Conservation (phyloP, 92 coral and sea anemone species). For the Bergia puertoricense region DNA sequence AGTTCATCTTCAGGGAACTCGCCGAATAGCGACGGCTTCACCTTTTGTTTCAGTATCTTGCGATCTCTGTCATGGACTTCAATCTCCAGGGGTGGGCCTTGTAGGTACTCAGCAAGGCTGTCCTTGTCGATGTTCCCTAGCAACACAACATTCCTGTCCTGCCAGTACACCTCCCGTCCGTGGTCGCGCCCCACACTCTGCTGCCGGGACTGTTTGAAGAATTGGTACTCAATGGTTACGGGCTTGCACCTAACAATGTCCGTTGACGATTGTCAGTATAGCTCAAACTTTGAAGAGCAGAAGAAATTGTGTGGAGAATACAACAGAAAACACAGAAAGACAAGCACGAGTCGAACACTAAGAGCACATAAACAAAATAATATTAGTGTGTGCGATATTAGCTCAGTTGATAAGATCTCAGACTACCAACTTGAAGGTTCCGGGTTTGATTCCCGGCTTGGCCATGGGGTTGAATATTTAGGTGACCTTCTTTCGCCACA, state of each 20-base stretch:
- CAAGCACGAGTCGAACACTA: background rate
- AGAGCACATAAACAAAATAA: no score
- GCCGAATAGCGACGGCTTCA: constrained; percentile 86
- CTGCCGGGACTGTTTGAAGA: constrained; percentile 81
- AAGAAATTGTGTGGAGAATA: background rate
- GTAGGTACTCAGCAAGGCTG: constrained; percentile 81
- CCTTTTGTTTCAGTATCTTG: constrained; percentile 67
- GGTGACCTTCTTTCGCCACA: no score
- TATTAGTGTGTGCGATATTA: no score
- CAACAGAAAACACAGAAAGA: background rate
- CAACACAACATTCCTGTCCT: constrained; percentile 86
- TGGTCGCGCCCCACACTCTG: constrained; percentile 82
- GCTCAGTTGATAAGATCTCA: no score
- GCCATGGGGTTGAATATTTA: no score
- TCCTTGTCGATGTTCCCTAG: constrained; percentile 86
- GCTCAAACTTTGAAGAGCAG: no score
- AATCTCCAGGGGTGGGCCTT: constrained; percentile 87
- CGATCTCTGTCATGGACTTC: constrained; percentile 97
- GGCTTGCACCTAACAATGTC: constrained; percentile 81
- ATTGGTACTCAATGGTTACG: constrained; percentile 73
- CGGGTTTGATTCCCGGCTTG: no score
- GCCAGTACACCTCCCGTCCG: constrained; percentile 90
- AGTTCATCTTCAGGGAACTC: constrained; percentile 94
- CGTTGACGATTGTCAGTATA: background rate
- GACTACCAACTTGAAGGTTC: no score